Evolutionary conservation across 2,797 vertebrate species (phyloP), one percentile per base, ranked within the genome.

Genomic region (Falco biarmicus): DNA sequence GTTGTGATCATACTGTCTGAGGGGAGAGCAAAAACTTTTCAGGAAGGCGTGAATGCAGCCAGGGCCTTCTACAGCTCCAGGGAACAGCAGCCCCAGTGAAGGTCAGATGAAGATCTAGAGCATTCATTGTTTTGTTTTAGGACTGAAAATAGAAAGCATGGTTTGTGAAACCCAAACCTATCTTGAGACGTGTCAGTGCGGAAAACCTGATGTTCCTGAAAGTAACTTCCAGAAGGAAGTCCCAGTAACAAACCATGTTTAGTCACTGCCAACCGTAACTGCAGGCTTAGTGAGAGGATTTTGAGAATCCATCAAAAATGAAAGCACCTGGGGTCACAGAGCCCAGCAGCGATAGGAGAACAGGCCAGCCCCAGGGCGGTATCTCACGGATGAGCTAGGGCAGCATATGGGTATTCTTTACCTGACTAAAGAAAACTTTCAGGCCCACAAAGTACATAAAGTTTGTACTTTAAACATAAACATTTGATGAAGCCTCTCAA

Each of bases 291-390:
- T 4, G 34, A 43, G 11, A 53, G 43, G 47, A 37, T 26, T 51
- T 69, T 53, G 39, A 43, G 54, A 22, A 4, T 15, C 71, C 73
- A 19, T 9, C 39, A 34, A 21, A 47, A 37, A 18, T 10, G 19
- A 12, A 71, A 41, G 75, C 4, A 15, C 7, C 3, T 2, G 1
- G 39, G 32, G 32, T 17, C 3, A 0, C 1, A 3, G 50, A 43
- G 28, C 43, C 34, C 53, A 13, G 31, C 1, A 4, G 34, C 1
- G 3, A 21, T 10, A 37, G 45, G 45, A 48, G 39, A 45, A 18
- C 4, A 0, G 0, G 21, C 37, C 32, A 39, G 51, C 43, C 76
- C 50, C 10, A 1, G 1, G 4, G 45, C 39, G 1, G 1, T 3
- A 17, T 24, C 61, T 59, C 59, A 21, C 0, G 0, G 32, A 28